A percentile compares a stretch with the other conserved stretches of the same genome.
Evolutionary conservation across 2,797 vertebrate genomes (phyloP).

Genomic region (Aldrovandia affinis): DNA sequence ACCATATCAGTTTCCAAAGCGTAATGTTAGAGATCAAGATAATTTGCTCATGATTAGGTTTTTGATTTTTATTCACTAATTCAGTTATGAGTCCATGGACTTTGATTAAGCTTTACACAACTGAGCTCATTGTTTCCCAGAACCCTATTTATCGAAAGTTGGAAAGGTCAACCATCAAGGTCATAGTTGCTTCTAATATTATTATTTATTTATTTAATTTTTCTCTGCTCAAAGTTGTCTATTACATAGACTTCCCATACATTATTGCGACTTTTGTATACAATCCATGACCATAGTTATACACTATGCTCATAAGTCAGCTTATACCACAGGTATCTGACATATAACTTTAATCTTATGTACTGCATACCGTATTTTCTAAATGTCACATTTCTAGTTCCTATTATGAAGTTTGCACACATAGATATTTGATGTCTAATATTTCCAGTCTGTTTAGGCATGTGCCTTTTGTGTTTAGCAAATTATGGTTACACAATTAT

Average conservation of each 20-base stretch:
- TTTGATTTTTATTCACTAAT: background rate
- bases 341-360: background rate
- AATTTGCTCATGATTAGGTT: background rate
- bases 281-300: background rate
- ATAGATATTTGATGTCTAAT: background rate
- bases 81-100: background rate
- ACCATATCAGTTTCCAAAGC: background rate
- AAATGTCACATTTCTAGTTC: background rate
- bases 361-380: background rate
- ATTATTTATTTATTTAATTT: background rate
- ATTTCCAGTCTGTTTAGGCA: too few relatives aligned
- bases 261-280: background rate
- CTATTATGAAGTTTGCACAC: background rate
- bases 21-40: background rate
- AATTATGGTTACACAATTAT: background rate
- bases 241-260: background rate
- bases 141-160: background rate
- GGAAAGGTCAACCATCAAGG: background rate
- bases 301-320: background rate
- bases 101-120: background rate
- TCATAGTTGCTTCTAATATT: background rate
- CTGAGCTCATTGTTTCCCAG: background rate
- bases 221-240: background rate
- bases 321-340: background rate
- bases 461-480: background rate